Percentiles rank a stretch among this genome's conserved stretches.
phyloP scores from a whole-genome alignment of 2,113 vertebrate genomes.

The Sporophila hypoxantha region DNA sequence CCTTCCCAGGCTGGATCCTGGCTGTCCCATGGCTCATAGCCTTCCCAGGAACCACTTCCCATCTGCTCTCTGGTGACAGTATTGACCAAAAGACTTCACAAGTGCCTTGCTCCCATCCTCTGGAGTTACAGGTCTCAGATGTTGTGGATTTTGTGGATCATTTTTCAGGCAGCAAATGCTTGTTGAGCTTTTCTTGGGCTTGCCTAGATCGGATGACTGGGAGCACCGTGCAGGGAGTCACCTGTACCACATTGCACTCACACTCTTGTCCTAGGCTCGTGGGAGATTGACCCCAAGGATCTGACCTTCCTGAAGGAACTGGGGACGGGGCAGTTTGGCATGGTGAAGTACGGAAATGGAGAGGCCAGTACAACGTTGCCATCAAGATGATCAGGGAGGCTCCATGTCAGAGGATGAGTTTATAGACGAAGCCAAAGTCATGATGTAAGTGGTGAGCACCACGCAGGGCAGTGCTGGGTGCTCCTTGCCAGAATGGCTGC shows the following conservation, averaged over 20 bases:
- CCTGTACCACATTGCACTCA: background rate
- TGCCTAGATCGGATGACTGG: background rate
- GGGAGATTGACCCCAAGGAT: slow-evolving; percentile 92
- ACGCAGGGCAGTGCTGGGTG: background rate
- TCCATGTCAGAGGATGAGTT: slow-evolving; percentile 98
- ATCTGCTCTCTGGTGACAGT: background rate
- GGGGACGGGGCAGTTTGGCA: slow-evolving; percentile 92
- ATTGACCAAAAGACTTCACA: background rate
- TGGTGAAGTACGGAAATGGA: slow-evolving; percentile 95
- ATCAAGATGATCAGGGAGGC: slow-evolving; percentile 97
- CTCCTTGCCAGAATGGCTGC: background rate
- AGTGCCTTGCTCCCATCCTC: background rate
- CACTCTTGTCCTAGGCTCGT: slow-evolving; percentile 69
- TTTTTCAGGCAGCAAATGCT: background rate
- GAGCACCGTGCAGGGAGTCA: background rate
- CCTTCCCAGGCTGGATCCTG: background rate
- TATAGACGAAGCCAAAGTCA: slow-evolving; percentile 95
- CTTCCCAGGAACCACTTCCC: background rate
- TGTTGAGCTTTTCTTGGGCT: background rate
- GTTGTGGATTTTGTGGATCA: background rate
- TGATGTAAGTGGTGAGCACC: slow-evolving; percentile 86
- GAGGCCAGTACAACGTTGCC: slow-evolving; percentile 89
- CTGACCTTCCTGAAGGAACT: slow-evolving; percentile 95
- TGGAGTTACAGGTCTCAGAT: background rate
- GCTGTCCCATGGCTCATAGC: background rate